Base-by-base conservation (phyloP, 2,888 invertebrate species). In the Emmelina monodactyla region DNA sequence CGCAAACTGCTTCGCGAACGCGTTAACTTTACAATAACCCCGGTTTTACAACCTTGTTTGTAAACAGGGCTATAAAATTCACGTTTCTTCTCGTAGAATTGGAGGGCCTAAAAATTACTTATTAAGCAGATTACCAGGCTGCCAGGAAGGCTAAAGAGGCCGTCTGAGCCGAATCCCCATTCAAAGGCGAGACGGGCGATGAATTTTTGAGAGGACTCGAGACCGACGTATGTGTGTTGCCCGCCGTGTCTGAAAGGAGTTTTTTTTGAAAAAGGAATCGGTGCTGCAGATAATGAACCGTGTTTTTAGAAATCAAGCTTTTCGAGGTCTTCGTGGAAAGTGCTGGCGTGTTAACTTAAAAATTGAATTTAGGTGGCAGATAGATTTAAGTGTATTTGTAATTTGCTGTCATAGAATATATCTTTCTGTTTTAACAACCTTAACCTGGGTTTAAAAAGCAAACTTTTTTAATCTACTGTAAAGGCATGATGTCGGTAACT, bases 151-250 rank as follows among this genome's bases (percentile, higher is more conserved):
- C 25, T 25, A 3, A n/a, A n/a, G 25, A 25, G 25, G 47, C 44
- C 51, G 55, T 54, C 55, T 59, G 51, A 56, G 55, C 56, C 59
- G 48, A 55, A 60, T 63, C 57, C n/a, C 62, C 52, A 67, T 71
- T 73, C 64, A 70, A 51, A 51, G 55, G 50, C 48, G 50, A 73
- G 78, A 76, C 76, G 70, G 71, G 65, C 72, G 75, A 73, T 78
- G 78, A 76, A 78, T 78, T 75, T 76, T 78, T 76, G 73, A 78
- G 75, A 65, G 75, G 70, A 58, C 71, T 69, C 53, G 58, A 62
- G 13, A 14, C 13, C 64, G 64, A 58, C 63, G 62, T 52, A 62
- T 62, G 61, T 65, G 58, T 61, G 62, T 58, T 57, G n/a, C 53
- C 55, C 58, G 58, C 59, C 66, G 65, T 25, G 40, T 37, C 37